phyloP scores from a whole-genome alignment of 1,140 invertebrate genomes.

The Ephestia elutella region DNA sequence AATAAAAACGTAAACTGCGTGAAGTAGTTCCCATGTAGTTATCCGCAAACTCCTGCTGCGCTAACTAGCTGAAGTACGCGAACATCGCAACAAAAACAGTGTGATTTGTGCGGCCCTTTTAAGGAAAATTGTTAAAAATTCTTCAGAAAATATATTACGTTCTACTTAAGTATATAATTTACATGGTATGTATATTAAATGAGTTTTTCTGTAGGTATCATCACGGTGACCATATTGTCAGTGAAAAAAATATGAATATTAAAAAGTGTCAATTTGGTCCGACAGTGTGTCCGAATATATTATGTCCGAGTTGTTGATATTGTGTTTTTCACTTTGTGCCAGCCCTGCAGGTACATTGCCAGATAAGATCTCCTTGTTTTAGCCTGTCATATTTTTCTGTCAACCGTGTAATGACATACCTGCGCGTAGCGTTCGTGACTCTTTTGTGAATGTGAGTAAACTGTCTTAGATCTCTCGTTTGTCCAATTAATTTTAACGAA shows the following conservation, averaged over 20 bases:
- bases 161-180: no score
- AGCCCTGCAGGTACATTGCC: not conserved
- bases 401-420: not conserved
- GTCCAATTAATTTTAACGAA: not conserved
- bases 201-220: no score
- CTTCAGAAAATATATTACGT: not conserved
- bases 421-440: not conserved
- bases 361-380: constrained; percentile 2
- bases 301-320: no score
- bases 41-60: not conserved
- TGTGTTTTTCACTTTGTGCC: not conserved
- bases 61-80: not conserved
- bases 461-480: not conserved
- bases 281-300: no score
- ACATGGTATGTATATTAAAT: no score
- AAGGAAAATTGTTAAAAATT: not conserved
- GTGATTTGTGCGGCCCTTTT: not conserved
- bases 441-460: not conserved
- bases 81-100: not conserved
- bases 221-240: no score
- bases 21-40: not conserved
- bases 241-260: no score
- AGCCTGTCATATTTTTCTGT: constrained; percentile 1
- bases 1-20: no score
- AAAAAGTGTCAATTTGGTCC: no score